A percentile compares a stretch with the other conserved stretches of the same genome.
phyloP scores from a whole-genome alignment of 1,140 invertebrate species.

The Achroia grisella region DNA sequence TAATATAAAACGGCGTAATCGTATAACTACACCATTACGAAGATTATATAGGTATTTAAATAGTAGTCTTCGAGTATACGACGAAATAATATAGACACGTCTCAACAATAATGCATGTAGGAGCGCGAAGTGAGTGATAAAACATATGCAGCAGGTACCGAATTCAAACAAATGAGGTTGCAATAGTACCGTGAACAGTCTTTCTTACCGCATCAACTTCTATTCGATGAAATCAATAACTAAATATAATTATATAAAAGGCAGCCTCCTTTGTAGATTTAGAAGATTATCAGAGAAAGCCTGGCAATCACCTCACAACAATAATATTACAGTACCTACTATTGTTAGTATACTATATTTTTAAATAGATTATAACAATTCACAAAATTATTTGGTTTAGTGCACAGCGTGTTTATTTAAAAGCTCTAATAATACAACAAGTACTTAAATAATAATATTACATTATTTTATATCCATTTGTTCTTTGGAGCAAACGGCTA shows the following conservation, averaged over 20 bases:
- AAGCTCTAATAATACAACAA: constrained; percentile 29
- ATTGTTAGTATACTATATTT: constrained; percentile 23
- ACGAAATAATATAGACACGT: not conserved
- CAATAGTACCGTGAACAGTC: constrained; percentile 18
- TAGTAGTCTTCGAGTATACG: too few relatives aligned
- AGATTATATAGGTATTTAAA: too few relatives aligned
- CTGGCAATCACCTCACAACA: constrained; percentile 25
- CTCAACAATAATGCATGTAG: too few relatives aligned
- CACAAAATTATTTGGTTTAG: constrained; percentile 61
- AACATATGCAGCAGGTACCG: too few relatives aligned
- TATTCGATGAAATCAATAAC: not conserved
- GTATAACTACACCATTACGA: too few relatives aligned
- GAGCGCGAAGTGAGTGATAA: too few relatives aligned
- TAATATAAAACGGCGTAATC: too few relatives aligned
- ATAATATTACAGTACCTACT: constrained; percentile 2
- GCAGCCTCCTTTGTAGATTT: not conserved
- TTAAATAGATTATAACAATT: constrained; percentile 11
- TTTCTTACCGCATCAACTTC: constrained; percentile 13
- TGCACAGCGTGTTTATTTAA: constrained; percentile 43
- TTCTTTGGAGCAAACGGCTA: too few relatives aligned
- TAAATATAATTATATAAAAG: too few relatives aligned
- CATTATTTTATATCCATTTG: not conserved
- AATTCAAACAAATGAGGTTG: too few relatives aligned
- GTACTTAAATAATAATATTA: constrained; percentile 21
- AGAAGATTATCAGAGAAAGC: constrained; percentile 30